phyloP scores from a whole-genome alignment of 2,113 vertebrate genomes.

The Albula glossodonta region DNA sequence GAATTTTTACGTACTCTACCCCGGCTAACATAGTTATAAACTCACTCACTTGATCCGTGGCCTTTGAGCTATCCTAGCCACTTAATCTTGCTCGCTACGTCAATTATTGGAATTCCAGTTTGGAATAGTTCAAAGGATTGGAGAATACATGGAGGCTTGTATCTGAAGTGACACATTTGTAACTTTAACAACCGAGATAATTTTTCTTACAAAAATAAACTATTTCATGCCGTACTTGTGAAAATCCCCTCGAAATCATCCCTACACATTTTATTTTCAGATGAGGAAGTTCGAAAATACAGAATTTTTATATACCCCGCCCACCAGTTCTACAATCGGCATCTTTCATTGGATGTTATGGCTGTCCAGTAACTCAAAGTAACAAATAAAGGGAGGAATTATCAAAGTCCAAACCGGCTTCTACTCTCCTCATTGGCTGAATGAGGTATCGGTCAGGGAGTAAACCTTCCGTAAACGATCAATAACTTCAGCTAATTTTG shows the following conservation, averaged over 20 bases:
- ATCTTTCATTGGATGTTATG: slow-evolving; percentile 10
- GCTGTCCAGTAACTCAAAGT: slow-evolving; percentile 7
- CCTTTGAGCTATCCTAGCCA: background rate
- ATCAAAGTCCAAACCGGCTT: slow-evolving; percentile 13
- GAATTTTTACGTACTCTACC: background rate
- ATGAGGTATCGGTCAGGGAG: slow-evolving; percentile 12
- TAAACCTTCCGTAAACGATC: slow-evolving; percentile 21
- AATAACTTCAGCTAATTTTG: background rate
- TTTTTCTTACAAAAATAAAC: background rate
- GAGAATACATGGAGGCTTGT: background rate
- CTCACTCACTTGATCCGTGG: background rate
- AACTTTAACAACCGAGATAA: background rate
- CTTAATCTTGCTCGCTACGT: background rate
- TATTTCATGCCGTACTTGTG: background rate
- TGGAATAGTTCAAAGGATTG: background rate
- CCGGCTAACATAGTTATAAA: background rate
- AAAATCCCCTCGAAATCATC: background rate
- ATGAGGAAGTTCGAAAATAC: background rate
- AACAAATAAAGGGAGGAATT: slow-evolving; percentile 39
- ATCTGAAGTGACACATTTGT: background rate
- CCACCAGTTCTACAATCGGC: background rate
- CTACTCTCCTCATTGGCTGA: slow-evolving; percentile 10
- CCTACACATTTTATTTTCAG: background rate
- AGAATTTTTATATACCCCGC: background rate
- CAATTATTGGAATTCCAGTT: background rate